Conservation (phyloP, 2,888 invertebrate genomes). For the Nomada fabriciana region DNA sequence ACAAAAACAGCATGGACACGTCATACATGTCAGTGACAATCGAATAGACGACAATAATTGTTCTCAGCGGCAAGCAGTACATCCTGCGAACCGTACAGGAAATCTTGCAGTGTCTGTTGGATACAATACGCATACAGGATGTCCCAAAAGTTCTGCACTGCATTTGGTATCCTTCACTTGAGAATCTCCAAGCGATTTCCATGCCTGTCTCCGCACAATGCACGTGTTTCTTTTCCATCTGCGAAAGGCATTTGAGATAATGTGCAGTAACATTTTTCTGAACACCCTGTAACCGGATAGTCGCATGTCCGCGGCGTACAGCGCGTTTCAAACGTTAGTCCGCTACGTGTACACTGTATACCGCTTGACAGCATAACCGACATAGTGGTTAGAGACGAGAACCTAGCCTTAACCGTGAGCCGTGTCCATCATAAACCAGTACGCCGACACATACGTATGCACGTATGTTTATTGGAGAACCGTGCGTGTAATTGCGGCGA, state of each 20-base stretch:
- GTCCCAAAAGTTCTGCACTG: background rate
- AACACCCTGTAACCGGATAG: constrained; percentile 9
- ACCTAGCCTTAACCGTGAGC: constrained; percentile 69
- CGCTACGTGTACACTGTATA: constrained; percentile 71
- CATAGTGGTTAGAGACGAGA: constrained; percentile 70
- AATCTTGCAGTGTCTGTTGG: background rate
- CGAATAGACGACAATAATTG: constrained; percentile 10
- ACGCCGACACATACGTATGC: constrained; percentile 21
- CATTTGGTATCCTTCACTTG: too few species aligned
- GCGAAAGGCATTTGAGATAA: background rate
- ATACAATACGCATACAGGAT: background rate
- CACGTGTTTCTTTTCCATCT: too few species aligned
- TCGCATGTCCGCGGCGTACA: constrained; percentile 24
- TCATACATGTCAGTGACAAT: constrained; percentile 1
- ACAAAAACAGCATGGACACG: background rate
- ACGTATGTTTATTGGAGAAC: constrained; percentile 26
- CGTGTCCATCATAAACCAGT: constrained; percentile 62
- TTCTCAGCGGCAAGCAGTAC: background rate
- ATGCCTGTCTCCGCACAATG: too few species aligned
- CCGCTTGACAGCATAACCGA: constrained; percentile 75
- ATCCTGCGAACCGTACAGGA: background rate
- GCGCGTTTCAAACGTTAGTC: constrained; percentile 45
- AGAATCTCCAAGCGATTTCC: too few species aligned
- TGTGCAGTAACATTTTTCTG: background rate
- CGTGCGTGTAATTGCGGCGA: constrained; percentile 32